These are phyloP conservation scores for Leptopilina drosophilae DNA, from an alignment of 2,888 invertebrate species.

Conservation along the genomic window DNA sequence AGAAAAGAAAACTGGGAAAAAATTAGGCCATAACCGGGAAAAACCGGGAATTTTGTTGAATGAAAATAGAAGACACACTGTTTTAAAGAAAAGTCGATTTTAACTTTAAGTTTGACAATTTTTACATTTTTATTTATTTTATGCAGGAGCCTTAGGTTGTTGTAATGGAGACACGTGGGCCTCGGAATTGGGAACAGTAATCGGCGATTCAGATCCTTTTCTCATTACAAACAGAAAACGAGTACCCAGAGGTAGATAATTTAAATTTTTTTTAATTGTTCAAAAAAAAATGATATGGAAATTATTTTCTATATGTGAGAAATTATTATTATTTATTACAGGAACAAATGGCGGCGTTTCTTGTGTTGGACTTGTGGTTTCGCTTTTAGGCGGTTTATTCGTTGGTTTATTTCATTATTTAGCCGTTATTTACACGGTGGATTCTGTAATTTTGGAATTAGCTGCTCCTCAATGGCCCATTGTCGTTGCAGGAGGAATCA, in stretches of 20 bases:
- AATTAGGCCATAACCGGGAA: too few relatives aligned
- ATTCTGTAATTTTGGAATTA: constrained; percentile 79
- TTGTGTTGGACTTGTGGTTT: constrained; percentile 80
- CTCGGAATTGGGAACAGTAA: constrained; percentile 90
- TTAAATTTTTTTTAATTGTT: not conserved
- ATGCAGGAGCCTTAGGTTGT: constrained; percentile 85
- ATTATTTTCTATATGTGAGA: not conserved
- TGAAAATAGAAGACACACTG: too few relatives aligned
- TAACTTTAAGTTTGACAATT: too few relatives aligned
- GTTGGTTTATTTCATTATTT: constrained; percentile 87
- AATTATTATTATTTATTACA: constrained; percentile 61
- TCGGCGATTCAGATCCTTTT: constrained; percentile 83
- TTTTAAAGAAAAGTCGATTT: too few relatives aligned
- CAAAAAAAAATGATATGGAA: not conserved
- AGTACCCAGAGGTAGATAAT: constrained; percentile 84
- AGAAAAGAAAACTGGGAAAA: too few relatives aligned
- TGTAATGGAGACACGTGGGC: constrained; percentile 95
- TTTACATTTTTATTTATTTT: constrained; percentile 39
- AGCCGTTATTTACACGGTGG: constrained; percentile 82
- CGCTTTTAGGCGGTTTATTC: constrained; percentile 83
- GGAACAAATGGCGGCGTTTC: constrained; percentile 95
- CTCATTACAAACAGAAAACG: constrained; percentile 85
- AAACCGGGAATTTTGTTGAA: too few relatives aligned
- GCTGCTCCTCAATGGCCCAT: constrained; percentile 89
- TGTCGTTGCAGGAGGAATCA: constrained; percentile 84